Evolutionary conservation across 2,113 vertebrate species (phyloP).

Genomic region (Epinephelus moara): DNA sequence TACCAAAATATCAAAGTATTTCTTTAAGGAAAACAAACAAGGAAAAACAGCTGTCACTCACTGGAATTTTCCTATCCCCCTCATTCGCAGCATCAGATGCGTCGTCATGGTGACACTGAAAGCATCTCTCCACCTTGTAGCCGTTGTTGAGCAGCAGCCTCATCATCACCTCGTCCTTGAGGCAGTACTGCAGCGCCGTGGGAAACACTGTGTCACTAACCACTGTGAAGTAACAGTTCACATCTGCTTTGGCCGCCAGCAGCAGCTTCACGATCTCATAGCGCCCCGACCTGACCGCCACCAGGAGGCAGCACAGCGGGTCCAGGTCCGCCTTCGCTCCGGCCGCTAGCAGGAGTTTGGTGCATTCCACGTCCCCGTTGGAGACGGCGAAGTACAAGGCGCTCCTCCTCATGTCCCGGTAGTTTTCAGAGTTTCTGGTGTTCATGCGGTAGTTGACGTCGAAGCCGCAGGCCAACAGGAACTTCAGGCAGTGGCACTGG

Average conservation of each 20-base stretch:
- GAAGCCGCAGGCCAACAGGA: constrained; percentile 86
- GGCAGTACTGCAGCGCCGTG: constrained; percentile 90
- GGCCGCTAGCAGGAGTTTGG: constrained; percentile 84
- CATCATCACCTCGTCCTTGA: constrained; percentile 92
- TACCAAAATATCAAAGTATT: no score
- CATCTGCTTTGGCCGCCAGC: constrained; percentile 85
- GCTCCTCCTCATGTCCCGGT: constrained; percentile 85
- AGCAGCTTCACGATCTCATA: constrained; percentile 89
- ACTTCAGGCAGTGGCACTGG: constrained; percentile 86
- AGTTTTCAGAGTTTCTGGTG: constrained; percentile 86
- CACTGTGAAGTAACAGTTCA: constrained; percentile 90
- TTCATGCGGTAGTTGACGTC: constrained; percentile 87
- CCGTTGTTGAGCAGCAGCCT: constrained; percentile 90
- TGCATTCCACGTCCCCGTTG: constrained; percentile 88
- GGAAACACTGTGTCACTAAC: constrained; percentile 90
- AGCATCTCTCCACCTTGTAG: constrained; percentile 83
- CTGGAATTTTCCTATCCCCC: constrained; percentile 51
- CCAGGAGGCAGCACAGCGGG: constrained; percentile 90
- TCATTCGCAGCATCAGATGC: neutral
- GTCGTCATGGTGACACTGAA: constrained; percentile 56
- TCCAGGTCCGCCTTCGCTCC: constrained; percentile 88
- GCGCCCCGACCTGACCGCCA: constrained; percentile 88
- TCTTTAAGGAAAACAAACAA: neutral
- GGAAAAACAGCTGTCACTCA: constrained; percentile 35
- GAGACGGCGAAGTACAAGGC: constrained; percentile 89